Evolutionary conservation across 2,113 vertebrate genomes (phyloP).

Genomic region (Bucco capensis): DNA sequence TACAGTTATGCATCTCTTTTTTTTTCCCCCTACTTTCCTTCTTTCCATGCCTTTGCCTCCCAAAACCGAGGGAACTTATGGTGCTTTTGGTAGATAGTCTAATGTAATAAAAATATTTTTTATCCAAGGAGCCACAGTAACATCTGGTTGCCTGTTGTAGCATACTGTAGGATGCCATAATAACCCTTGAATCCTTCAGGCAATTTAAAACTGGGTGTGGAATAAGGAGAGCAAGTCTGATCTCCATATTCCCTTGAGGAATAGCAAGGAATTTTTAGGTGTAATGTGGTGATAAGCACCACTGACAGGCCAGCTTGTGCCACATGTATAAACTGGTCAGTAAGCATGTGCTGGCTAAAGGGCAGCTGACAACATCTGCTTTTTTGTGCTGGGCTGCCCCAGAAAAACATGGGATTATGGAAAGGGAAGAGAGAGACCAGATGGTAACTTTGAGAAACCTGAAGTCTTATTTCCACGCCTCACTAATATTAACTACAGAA

Average conservation of each 20-base stretch:
- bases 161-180: fast-evolving
- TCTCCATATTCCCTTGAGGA: not conserved
- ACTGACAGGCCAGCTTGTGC: not conserved
- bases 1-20: not conserved
- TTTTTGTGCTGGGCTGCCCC: not conserved
- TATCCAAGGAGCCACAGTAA: not conserved
- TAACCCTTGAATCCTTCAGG: not conserved
- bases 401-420: not conserved
- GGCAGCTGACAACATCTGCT: not conserved
- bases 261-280: not conserved
- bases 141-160: not conserved
- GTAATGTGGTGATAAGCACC: not conserved
- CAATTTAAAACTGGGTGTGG: not conserved
- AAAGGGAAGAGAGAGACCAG: not conserved
- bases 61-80: not conserved
- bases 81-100: not conserved
- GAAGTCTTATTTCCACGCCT: not conserved
- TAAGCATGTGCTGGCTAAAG: not conserved
- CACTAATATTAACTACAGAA: not conserved
- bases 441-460: not conserved
- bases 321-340: too few species aligned
- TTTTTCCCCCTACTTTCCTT: not conserved
- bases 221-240: not conserved
- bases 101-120: not conserved
- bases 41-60: not conserved